Conservation (phyloP, 1,140 invertebrate species). For the Lamellibrachia luymesi region DNA sequence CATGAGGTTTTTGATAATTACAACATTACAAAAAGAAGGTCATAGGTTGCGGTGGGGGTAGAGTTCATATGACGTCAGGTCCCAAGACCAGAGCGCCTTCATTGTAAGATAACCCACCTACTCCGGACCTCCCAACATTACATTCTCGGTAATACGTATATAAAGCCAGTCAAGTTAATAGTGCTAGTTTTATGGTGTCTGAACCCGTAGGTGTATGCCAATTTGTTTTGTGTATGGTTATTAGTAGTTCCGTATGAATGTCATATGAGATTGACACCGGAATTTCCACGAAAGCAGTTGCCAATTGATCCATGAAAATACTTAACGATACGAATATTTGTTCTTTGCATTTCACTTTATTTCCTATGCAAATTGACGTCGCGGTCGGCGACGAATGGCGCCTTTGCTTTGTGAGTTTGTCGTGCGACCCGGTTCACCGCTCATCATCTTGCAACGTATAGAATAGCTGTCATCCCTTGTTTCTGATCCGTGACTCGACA, state of each 20-base stretch:
- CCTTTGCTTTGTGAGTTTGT: no score
- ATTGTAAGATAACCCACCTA: neutral
- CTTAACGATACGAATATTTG: neutral
- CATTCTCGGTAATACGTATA: neutral
- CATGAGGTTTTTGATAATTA: no score
- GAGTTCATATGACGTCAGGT: neutral
- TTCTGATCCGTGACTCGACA: no score
- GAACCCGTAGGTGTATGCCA: neutral
- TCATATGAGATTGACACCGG: neutral
- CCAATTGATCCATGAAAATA: neutral
- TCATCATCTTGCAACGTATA: no score
- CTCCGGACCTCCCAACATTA: neutral
- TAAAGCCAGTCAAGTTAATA: neutral
- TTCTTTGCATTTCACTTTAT: neutral
- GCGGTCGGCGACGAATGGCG: no score
- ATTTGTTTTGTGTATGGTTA: neutral
- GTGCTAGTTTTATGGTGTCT: neutral
- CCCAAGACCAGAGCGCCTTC: neutral
- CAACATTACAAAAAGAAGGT: no score
- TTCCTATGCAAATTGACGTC: neutral
- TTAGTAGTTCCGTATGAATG: neutral
- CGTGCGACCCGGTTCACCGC: no score
- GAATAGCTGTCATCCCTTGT: no score
- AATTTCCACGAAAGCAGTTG: neutral
- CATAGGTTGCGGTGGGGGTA: neutral